Evolutionary conservation across 2,888 invertebrate species (phyloP).

Genomic region (Leptothorax acervorum): DNA sequence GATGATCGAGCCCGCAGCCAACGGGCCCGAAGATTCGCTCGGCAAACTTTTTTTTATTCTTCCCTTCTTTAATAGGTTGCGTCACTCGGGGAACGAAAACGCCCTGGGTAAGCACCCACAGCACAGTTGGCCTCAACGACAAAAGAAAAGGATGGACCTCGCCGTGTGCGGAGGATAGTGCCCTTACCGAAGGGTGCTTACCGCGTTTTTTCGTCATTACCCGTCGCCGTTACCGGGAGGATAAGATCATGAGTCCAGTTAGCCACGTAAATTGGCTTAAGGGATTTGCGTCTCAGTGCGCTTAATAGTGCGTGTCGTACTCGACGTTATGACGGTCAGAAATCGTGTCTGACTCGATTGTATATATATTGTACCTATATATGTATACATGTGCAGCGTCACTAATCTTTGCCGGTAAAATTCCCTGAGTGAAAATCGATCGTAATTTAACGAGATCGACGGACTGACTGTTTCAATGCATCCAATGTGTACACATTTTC

Average conservation of each 20-base stretch:
- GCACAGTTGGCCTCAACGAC: conserved; percentile 49
- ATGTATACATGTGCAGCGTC: background rate
- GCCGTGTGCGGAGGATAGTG: conserved; percentile 21
- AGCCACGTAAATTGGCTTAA: conserved; percentile 84
- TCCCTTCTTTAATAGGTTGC: conserved; percentile 62
- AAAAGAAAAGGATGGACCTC: conserved; percentile 43
- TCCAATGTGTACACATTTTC: background rate
- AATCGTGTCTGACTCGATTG: background rate
- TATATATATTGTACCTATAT: background rate
- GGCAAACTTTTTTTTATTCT: conserved; percentile 39
- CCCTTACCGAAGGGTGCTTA: conserved; percentile 38
- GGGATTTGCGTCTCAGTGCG: conserved; percentile 79
- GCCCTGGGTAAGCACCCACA: conserved; percentile 29
- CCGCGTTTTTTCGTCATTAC: conserved; percentile 66
- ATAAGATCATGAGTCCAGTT: conserved; percentile 75
- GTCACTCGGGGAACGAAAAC: conserved; percentile 59
- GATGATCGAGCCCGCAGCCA: conserved; percentile 60
- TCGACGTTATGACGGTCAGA: conserved; percentile 62
- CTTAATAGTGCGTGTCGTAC: conserved; percentile 76
- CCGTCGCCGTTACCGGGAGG: conserved; percentile 59
- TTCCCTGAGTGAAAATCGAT: background rate
- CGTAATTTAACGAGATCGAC: background rate
- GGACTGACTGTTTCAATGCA: background rate
- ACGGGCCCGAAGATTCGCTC: conserved; percentile 49
- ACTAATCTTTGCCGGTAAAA: background rate